Percentiles rank a stretch among this genome's conserved stretches.
These are phyloP conservation scores for Exocentrus adspersus DNA, from an alignment of 2,888 invertebrate species.

Conservation along the genomic window DNA sequence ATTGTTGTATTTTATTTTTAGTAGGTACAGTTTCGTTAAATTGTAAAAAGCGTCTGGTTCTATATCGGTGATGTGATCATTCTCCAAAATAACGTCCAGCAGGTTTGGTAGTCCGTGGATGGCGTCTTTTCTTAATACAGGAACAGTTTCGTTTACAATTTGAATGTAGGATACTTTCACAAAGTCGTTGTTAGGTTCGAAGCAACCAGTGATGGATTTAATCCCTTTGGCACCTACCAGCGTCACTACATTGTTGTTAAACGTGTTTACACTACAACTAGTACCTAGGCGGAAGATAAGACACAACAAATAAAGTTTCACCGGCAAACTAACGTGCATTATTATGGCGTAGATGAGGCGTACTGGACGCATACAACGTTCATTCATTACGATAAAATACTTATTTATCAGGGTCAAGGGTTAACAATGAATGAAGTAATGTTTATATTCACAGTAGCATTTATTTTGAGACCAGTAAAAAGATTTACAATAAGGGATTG, in stretches of 20 bases:
- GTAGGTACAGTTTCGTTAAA: conserved; percentile 45
- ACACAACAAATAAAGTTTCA: not conserved
- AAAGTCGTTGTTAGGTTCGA: conserved; percentile 50
- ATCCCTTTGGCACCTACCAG: conserved; percentile 53
- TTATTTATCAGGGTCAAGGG: conserved; percentile 27
- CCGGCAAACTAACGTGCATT: conserved; percentile 11
- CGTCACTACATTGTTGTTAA: conserved; percentile 53
- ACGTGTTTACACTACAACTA: conserved; percentile 49
- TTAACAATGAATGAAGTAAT: conserved; percentile 30
- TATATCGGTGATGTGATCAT: conserved; percentile 46
- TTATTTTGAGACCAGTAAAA: too few species aligned
- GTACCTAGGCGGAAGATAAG: not conserved
- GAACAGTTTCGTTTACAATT: conserved; percentile 54
- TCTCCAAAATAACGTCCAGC: conserved; percentile 48
- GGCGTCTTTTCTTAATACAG: conserved; percentile 52
- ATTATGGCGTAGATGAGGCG: not conserved
- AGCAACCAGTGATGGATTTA: conserved; percentile 54
- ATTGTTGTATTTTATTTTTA: conserved; percentile 48
- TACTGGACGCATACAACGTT: not conserved
- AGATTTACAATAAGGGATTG: not conserved
- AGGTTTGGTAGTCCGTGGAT: conserved; percentile 53
- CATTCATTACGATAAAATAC: not conserved
- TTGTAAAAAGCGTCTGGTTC: conserved; percentile 51
- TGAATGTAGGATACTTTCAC: conserved; percentile 55
- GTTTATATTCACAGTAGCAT: conserved; percentile 15